phyloP scores from a whole-genome alignment of 2,797 vertebrate species.

The Margarornis squamiger region DNA sequence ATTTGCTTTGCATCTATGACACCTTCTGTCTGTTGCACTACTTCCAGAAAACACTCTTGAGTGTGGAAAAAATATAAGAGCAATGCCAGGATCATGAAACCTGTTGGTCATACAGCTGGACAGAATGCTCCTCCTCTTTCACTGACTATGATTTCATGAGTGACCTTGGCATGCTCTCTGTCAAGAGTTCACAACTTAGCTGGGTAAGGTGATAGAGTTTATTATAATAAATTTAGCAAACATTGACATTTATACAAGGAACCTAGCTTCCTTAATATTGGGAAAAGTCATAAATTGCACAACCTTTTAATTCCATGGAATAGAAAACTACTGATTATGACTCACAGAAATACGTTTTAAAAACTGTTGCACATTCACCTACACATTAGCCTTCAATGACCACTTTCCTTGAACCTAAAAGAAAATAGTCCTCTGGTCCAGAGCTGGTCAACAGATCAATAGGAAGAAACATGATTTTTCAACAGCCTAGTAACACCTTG shows the following conservation, averaged over 20 bases:
- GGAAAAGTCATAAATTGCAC: not conserved
- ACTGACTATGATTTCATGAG: not conserved
- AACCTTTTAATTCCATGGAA: not conserved
- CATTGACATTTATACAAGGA: not conserved
- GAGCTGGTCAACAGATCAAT: not conserved
- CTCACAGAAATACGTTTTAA: not conserved
- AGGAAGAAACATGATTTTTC: not conserved
- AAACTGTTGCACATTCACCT: not conserved
- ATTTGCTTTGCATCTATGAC: not conserved
- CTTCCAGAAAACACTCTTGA: not conserved
- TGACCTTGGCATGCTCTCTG: not conserved
- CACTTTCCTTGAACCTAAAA: not conserved
- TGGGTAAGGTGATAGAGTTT: not conserved
- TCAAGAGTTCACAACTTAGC: not conserved
- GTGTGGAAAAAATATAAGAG: not conserved
- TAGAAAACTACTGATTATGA: not conserved
- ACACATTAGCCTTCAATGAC: not conserved
- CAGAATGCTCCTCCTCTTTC: not conserved
- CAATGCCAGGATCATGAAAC: not conserved
- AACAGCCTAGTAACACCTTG: not conserved
- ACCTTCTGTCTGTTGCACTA: not conserved
- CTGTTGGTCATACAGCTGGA: not conserved
- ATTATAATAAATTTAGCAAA: conserved; percentile 5
- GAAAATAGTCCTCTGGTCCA: not conserved
- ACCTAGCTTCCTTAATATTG: not conserved